Base-by-base conservation (phyloP, 2,797 vertebrate genomes). In the Falco naumanni region DNA sequence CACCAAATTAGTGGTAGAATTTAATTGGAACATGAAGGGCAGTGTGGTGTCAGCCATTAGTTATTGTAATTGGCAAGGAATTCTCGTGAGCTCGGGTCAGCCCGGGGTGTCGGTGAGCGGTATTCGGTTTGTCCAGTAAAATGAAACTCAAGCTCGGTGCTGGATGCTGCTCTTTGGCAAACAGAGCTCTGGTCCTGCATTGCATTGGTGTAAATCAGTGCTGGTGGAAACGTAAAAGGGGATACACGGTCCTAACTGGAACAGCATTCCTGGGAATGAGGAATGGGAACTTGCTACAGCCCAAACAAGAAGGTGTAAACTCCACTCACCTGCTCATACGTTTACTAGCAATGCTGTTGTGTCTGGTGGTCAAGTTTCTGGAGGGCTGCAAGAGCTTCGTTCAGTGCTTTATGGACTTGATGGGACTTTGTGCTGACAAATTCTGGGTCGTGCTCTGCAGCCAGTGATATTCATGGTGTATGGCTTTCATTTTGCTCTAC, bases 31-130 rank as follows among this genome's bases (percentile, higher is more conserved):
- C 54, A 41, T 75, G 8, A 48, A 54, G 59, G 24, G 37, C 71
- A 39, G 10, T 0, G 25, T 19, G 54, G 33, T 64, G 84, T 22
- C 60, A 60, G 43, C 26, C 37, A 3, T 53, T 45, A 72, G 63
- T 63, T 61, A 11, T 10, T 21, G 1, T 71, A 84, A 92, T 89
- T 89, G 92, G 54, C 17, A 60, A 53, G 48, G n/a, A 50, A 19
- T 29, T n/a, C 69, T 29, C 0, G 0, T 13, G 82, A 85, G 68
- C 50, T 88, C 11, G 4, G 31, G 6, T 43, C n/a, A 6, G 17
- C 7, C 65, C 45, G 0, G 5, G 24, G 54, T 5, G 33, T 11
- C n/a, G 9, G 53, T 0, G 2, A 18, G 45, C 6, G 6, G 37
- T 9, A 4, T 18, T 51, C 18, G 20, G 15, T 41, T 28, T 45